Percentiles rank a stretch among this genome's conserved stretches.
These are phyloP conservation scores for Matsumurasca onukii DNA, from an alignment of 1,140 invertebrate species.

Conservation along the genomic window DNA sequence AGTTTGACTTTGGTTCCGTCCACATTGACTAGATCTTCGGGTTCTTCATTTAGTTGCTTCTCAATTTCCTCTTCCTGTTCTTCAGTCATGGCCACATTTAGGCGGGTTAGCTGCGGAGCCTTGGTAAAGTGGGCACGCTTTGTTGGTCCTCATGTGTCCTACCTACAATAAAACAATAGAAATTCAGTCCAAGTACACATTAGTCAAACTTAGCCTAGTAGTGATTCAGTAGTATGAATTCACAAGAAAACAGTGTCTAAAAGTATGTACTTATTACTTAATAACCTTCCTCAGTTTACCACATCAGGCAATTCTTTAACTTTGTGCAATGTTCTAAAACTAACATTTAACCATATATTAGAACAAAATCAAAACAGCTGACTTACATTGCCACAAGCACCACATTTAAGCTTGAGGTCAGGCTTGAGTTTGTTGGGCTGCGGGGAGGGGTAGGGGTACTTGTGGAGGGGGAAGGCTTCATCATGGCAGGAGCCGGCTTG, in stretches of 20 bases:
- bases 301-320: too few species aligned
- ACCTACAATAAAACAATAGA: slow-evolving; percentile 44
- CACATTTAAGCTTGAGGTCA: slow-evolving; percentile 90
- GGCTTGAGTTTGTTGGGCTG: slow-evolving; percentile 42
- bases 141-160: slow-evolving; percentile 90
- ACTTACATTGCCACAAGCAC: slow-evolving; percentile 90
- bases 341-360: too few species aligned
- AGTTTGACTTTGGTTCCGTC: slow-evolving; percentile 89
- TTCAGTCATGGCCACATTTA: slow-evolving; percentile 77
- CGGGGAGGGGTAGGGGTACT: slow-evolving; percentile 32
- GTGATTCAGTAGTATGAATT: neutral
- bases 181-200: neutral
- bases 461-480: neutral
- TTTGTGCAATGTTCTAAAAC: too few species aligned
- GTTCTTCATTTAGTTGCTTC: slow-evolving; percentile 70
- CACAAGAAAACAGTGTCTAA: too few species aligned
- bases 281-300: too few species aligned
- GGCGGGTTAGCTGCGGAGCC: slow-evolving; percentile 58
- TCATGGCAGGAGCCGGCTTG: neutral
- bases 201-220: neutral
- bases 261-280: too few species aligned
- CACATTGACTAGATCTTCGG: slow-evolving; percentile 87
- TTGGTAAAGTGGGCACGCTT: slow-evolving; percentile 91
- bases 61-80: slow-evolving; percentile 72
- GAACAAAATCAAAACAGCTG: too few species aligned